Conservation (phyloP, 2,113 vertebrate species). For the Leptocoma aspasia region DNA sequence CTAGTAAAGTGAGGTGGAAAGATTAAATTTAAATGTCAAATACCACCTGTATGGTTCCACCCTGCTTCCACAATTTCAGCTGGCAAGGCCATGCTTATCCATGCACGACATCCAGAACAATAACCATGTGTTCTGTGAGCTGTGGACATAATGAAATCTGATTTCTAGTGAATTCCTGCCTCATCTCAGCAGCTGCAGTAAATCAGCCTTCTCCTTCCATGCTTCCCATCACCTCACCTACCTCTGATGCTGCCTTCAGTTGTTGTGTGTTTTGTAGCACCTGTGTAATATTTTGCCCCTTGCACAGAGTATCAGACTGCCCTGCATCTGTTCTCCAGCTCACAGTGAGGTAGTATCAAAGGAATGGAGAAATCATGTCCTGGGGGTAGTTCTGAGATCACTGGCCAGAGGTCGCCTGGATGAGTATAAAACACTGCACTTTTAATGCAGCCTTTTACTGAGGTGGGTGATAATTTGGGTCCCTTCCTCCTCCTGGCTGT, state of each 20-base stretch:
- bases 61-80: background rate
- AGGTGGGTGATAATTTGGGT: background rate
- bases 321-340: background rate
- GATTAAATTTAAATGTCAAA: slow-evolving; percentile 31
- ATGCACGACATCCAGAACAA: background rate
- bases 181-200: background rate
- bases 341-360: background rate
- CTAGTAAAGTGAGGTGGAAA: slow-evolving; percentile 21
- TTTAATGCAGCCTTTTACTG: background rate
- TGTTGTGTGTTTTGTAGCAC: background rate
- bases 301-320: background rate
- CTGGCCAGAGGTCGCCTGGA: background rate
- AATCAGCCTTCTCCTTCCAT: background rate
- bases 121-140: background rate
- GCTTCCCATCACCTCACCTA: background rate
- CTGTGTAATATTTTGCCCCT: background rate
- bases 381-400: background rate
- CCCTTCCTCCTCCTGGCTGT: background rate
- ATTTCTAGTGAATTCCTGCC: background rate
- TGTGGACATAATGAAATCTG: background rate
- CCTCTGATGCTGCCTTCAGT: background rate
- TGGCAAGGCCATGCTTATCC: background rate
- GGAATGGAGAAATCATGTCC: background rate
- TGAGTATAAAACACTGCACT: background rate
- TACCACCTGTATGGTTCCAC: background rate